Base-by-base conservation (phyloP, 1,140 invertebrate species). In the Macrobrachium rosenbergii region DNA sequence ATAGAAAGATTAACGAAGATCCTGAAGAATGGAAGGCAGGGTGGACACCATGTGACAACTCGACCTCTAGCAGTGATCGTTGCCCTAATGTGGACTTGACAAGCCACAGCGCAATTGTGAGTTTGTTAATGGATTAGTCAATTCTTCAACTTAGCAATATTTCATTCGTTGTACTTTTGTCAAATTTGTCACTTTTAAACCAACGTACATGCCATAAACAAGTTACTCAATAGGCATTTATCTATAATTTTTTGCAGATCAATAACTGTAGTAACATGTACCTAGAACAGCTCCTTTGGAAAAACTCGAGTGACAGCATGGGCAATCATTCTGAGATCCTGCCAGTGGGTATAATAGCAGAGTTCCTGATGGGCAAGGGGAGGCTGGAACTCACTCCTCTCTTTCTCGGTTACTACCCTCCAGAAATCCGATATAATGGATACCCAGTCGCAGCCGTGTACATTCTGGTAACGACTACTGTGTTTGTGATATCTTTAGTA, bases 401-500 rank as follows among this genome's bases (percentile, higher is more conserved):
- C 17, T 87, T 87, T 60, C 59, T 87, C 58, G 85, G 85, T 5
- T 76, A 23, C 23, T 87, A 87, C 59, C 78, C 78, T 19, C 78
- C 78, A 16, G 5, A 37, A 6, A 19, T 82, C 63, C 52, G 23
- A 19, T 0, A 23, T 6, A 43, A n/a, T 6, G 23, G 2, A 1
- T 87, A 82, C 69, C 58, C 77, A 2, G 37, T 73, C 63, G 67
- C 85, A 14, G 19, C 78, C 0, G 37, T 82, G 19, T 72, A 87
- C 17, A 14, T 87, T 16, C 52, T 69, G 78, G 78, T n/a, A n/a
- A 79, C 81, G 52, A 0, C n/a, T 0, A 16, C 37, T 14, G 78
- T 76, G 69, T 82, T 87, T 79, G 19, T 81, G 37, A 43, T 76
- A 23, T 87, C 85, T 6, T 37, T 87, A 16, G 69, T 81, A 11